Conservation (phyloP, 1,140 invertebrate species). For the Phortica variegata region DNA sequence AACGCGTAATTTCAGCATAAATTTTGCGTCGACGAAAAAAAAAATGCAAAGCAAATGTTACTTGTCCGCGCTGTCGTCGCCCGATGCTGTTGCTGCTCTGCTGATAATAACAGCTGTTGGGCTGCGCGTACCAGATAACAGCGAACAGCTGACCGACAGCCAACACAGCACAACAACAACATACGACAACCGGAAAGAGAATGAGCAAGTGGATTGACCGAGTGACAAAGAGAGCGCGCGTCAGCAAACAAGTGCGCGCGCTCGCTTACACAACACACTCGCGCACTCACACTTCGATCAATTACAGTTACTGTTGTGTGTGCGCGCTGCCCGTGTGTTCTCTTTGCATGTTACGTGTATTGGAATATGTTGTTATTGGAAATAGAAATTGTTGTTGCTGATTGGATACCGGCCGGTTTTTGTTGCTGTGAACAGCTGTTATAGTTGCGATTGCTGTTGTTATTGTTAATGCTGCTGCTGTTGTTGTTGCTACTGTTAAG, state of each 20-base stretch:
- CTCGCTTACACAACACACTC: not conserved
- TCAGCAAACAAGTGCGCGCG: not conserved
- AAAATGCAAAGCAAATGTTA: conserved; percentile 25
- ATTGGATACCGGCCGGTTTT: conserved; percentile 1
- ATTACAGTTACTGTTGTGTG: too few species aligned
- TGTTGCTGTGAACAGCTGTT: conserved; percentile 32
- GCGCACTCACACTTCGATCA: not conserved
- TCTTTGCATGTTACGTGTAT: conserved; percentile 7
- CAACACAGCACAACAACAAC: not conserved
- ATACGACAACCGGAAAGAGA: not conserved
- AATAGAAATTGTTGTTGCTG: conserved; percentile 39
- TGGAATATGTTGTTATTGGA: conserved; percentile 1
- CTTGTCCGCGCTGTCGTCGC: too few species aligned
- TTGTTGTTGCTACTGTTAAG: conserved; percentile 27
- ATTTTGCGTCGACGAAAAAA: conserved; percentile 36
- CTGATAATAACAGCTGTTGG: conserved; percentile 48
- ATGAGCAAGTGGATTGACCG: not conserved
- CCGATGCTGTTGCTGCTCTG: too few species aligned
- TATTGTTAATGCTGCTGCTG: conserved; percentile 11
- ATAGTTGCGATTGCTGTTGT: conserved; percentile 21
- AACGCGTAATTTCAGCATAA: conserved; percentile 17
- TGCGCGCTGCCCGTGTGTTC: conserved; percentile 7
- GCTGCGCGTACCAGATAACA: conserved; percentile 9
- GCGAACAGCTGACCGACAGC: conserved; percentile 10
- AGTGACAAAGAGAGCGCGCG: not conserved